These are phyloP conservation scores for Agrochola macilenta DNA, from an alignment of 2,888 invertebrate species.

Conservation along the genomic window DNA sequence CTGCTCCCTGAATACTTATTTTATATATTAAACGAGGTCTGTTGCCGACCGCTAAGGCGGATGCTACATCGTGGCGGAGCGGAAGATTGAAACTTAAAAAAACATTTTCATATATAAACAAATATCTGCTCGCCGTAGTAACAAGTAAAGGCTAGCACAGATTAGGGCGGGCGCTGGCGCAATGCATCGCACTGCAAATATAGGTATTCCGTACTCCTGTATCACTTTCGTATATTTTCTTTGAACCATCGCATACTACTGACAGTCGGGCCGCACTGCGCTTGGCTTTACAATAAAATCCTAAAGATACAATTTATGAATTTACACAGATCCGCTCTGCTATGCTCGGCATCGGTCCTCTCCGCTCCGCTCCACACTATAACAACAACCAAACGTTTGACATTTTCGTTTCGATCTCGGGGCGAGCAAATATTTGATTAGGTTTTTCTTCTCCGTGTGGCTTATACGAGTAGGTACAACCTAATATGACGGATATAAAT, in stretches of 20 bases:
- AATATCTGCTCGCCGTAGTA: neutral
- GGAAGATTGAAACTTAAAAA: neutral
- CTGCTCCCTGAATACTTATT: constrained; percentile 18
- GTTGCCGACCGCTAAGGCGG: constrained; percentile 17
- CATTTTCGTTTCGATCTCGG: constrained; percentile 45
- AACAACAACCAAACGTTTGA: constrained; percentile 28
- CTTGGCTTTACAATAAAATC: neutral
- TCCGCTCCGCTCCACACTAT: constrained; percentile 8
- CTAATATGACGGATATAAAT: constrained; percentile 58
- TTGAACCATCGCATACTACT: neutral
- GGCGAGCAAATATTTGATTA: constrained; percentile 58
- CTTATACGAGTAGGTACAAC: constrained; percentile 59
- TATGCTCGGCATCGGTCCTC: neutral
- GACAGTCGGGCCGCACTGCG: neutral
- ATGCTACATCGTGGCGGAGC: neutral
- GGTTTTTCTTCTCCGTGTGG: constrained; percentile 49
- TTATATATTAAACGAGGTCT: constrained; percentile 30
- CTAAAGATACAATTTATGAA: neutral
- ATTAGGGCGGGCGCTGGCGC: neutral
- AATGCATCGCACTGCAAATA: neutral
- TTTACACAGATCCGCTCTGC: neutral
- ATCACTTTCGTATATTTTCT: neutral
- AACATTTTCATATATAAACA: neutral
- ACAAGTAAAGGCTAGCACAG: neutral
- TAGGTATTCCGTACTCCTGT: neutral